These are phyloP conservation scores for Hippopotamus amphibius DNA, from an alignment of 2,113 vertebrate genomes.

Conservation along the genomic window DNA sequence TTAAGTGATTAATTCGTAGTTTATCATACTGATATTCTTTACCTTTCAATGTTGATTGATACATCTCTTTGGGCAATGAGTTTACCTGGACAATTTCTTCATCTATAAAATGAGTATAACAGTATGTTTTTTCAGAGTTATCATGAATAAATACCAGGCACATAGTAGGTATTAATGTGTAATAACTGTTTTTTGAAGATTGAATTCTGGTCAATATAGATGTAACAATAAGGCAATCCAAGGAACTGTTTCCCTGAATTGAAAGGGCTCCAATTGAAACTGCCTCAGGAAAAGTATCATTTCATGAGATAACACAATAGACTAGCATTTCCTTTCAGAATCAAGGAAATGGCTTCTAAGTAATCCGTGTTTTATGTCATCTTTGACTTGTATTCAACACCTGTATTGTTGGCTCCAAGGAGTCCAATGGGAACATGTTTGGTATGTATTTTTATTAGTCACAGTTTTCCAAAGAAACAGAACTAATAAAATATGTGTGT, in stretches of 20 bases:
- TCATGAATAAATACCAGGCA: neutral
- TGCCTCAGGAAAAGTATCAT: neutral
- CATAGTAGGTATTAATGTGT: neutral
- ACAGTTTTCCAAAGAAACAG: neutral
- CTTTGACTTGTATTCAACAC: neutral
- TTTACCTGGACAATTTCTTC: neutral
- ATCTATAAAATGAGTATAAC: neutral
- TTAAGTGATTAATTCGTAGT: neutral
- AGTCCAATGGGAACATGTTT: neutral
- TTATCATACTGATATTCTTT: neutral
- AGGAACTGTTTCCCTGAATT: neutral
- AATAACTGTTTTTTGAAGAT: neutral
- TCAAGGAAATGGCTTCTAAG: slow-evolving; percentile 1
- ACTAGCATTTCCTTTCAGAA: slow-evolving; percentile 16
- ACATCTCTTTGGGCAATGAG: neutral
- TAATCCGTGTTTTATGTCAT: neutral
- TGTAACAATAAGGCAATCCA: neutral
- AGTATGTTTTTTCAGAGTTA: neutral
- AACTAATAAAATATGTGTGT: neutral
- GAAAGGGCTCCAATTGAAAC: neutral
- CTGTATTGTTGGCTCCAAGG: neutral
- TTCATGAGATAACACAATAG: slow-evolving; percentile 1
- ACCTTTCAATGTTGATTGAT: neutral
- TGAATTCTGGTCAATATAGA: neutral
- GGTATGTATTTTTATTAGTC: neutral